These are phyloP conservation scores for Ennomos quercinarius DNA, from an alignment of 2,888 invertebrate species.

Conservation along the genomic window DNA sequence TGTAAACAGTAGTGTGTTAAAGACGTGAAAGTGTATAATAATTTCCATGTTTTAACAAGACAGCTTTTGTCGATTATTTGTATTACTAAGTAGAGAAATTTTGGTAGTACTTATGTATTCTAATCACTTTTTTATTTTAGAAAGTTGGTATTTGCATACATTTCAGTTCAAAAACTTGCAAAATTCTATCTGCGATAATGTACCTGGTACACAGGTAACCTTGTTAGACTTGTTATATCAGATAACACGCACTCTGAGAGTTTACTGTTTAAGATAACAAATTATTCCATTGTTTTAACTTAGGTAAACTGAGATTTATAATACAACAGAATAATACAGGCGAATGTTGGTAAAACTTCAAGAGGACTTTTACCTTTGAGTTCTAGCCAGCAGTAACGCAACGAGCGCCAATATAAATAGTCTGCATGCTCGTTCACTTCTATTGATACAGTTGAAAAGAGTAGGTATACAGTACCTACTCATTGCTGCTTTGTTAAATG, in stretches of 20 bases:
- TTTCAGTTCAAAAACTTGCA: background rate
- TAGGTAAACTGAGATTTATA: background rate
- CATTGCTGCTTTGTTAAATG: constrained; percentile 26
- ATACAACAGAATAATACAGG: too few relatives aligned
- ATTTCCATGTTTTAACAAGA: too few relatives aligned
- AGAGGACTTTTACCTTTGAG: constrained; percentile 11
- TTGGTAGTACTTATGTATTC: background rate
- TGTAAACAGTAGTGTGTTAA: constrained; percentile 14
- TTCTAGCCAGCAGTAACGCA: constrained; percentile 19
- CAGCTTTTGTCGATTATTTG: background rate
- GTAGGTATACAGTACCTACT: background rate
- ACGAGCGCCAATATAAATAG: constrained; percentile 7
- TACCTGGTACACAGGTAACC: background rate
- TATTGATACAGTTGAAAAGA: constrained; percentile 26
- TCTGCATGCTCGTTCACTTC: constrained; percentile 14
- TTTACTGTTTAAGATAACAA: constrained; percentile 24
- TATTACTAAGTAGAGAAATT: constrained; percentile 5
- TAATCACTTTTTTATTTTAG: background rate
- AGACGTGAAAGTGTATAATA: constrained; percentile 16
- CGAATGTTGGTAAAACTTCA: too few relatives aligned
- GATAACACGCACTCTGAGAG: constrained; percentile 18
- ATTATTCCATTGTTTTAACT: constrained; percentile 19
- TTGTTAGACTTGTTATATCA: too few relatives aligned
- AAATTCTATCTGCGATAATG: constrained; percentile 1
- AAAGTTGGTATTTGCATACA: constrained; percentile 1